These are phyloP conservation scores for Varanus salvator DNA, from an alignment of 2,113 vertebrate genomes.

Conservation along the genomic window DNA sequence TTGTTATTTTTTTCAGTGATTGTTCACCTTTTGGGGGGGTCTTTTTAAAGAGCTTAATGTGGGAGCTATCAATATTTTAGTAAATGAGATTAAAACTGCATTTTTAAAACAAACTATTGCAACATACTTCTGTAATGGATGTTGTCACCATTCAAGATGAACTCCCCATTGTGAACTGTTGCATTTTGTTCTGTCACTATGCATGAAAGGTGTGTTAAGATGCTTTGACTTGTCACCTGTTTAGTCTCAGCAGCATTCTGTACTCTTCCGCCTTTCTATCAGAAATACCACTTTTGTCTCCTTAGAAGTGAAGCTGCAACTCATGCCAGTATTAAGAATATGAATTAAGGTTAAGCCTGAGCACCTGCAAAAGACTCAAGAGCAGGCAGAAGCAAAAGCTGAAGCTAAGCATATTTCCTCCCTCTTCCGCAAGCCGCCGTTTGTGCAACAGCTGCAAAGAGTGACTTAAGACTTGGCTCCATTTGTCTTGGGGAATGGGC, in stretches of 20 bases:
- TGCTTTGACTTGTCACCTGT: not conserved
- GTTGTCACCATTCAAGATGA: not conserved
- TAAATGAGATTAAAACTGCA: not conserved
- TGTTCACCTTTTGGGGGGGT: not conserved
- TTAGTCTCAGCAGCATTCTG: not conserved
- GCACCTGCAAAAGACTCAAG: not conserved
- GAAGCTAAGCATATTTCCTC: not conserved
- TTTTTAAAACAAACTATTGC: not conserved
- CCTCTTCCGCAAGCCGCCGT: not conserved
- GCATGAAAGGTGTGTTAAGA: not conserved
- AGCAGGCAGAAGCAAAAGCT: too few relatives aligned
- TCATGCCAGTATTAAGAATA: not conserved
- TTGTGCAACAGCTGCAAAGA: not conserved
- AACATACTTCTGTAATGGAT: not conserved
- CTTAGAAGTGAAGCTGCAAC: not conserved
- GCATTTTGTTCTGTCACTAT: not conserved
- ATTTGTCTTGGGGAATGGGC: conserved; percentile 11
- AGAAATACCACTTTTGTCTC: not conserved
- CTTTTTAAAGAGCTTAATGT: not conserved
- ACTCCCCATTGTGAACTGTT: not conserved
- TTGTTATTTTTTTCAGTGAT: not conserved
- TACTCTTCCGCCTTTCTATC: not conserved
- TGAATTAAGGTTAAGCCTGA: not conserved
- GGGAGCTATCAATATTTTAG: not conserved
- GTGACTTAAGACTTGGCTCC: not conserved